Evolutionary conservation across 2,113 vertebrate genomes (phyloP).

Genomic region (Saccopteryx leptura): DNA sequence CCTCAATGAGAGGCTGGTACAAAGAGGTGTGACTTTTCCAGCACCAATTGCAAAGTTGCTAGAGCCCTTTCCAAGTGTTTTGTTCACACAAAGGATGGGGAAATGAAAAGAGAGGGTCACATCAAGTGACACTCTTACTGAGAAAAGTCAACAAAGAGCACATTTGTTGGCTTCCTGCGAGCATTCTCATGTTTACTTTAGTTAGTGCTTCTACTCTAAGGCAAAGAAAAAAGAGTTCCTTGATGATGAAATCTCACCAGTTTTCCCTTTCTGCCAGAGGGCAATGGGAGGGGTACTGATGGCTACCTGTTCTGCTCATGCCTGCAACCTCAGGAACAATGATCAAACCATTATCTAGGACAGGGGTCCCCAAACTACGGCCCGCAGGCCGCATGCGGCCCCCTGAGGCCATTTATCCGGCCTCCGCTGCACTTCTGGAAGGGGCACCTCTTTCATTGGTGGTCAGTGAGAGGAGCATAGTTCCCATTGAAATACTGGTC

Average conservation of each 20-base stretch:
- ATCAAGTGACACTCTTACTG: background rate
- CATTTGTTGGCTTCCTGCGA: background rate
- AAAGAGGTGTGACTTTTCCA: background rate
- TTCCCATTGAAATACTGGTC: too few species aligned
- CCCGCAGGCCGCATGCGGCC: too few species aligned
- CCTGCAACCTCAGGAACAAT: background rate
- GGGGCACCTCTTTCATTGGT: too few species aligned
- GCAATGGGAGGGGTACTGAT: accelerated
- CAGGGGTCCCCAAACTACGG: too few species aligned
- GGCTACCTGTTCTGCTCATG: background rate
- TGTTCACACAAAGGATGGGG: background rate
- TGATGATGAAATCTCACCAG: background rate
- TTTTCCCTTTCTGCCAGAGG: background rate
- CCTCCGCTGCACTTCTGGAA: too few species aligned
- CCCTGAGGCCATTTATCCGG: too few species aligned
- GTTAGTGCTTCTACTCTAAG: background rate
- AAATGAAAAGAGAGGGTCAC: background rate
- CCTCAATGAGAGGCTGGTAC: background rate
- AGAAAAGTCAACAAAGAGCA: constrained; percentile 1
- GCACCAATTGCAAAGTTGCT: background rate
- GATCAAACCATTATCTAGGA: background rate
- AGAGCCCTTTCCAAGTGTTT: background rate
- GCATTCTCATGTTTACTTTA: background rate
- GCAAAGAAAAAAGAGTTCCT: background rate
- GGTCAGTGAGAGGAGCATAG: too few species aligned